Percentiles rank a stretch among this genome's conserved stretches.
Conservation (phyloP, 2,113 vertebrate genomes). For the Prunella fulvescens region DNA sequence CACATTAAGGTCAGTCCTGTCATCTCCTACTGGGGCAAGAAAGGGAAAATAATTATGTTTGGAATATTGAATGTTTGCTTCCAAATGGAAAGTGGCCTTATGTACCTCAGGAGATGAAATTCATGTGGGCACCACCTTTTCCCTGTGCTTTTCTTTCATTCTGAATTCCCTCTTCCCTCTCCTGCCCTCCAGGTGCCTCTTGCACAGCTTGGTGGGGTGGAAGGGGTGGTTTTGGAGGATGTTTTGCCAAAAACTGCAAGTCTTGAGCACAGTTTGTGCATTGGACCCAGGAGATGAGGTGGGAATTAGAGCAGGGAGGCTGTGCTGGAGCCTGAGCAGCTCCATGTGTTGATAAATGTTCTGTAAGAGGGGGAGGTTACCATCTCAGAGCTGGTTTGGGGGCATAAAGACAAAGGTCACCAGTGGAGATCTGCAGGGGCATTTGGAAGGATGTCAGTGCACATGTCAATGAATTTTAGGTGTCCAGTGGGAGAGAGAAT, state of each 20-base stretch:
- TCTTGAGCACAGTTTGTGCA: neutral
- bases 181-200: neutral
- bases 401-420: neutral
- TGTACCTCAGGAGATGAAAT: neutral
- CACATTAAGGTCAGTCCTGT: conserved; percentile 90
- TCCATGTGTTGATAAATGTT: neutral
- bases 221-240: neutral
- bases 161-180: neutral
- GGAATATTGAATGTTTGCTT: neutral
- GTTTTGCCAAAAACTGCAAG: neutral
- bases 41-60: neutral
- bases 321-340: neutral
- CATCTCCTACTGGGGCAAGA: neutral
- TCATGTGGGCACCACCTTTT: neutral
- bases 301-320: neutral
- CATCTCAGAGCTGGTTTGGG: neutral
- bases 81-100: neutral
- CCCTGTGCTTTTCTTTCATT: neutral
- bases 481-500: neutral
- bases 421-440: neutral
- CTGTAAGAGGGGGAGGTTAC: neutral
- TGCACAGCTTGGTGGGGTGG: neutral
- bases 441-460: neutral
- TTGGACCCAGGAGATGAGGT: neutral
- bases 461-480: neutral